Base-by-base conservation (phyloP, 2,797 vertebrate genomes). In the Hemitrygon akajei region DNA sequence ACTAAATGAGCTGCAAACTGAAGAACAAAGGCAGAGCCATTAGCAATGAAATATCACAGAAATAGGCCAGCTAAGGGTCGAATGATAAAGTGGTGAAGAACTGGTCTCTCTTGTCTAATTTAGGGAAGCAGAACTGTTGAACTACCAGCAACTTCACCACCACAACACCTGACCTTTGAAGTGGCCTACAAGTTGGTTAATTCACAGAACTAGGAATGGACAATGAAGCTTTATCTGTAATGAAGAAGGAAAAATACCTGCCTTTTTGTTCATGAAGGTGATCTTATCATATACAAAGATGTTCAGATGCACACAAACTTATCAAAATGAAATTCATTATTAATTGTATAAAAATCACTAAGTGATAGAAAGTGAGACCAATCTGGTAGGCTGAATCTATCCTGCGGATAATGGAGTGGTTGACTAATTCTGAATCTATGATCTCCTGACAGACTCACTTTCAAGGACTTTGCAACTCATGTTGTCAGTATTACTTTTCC, bases 1-100 rank as follows among this genome's bases (percentile, higher is more conserved):
- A 98, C 98, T 66, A 99, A 97, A 94, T 99, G 97, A 94, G 97
- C 96, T 94, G 98, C 97, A 96, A 99, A 99, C 98, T 99, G 95
- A 79, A 95, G 94, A 86, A 94, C 93, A 95, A 94, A 69, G 34
- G 63, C 86, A 37, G 86, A 89, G 71, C 5, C 40, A 93, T 93
- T 30, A 93, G 71, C 25, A 73, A 76, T 47, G 47, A 6, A 76
- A 18, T 2, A 0, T 76, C 47, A 34, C 20, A 66, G 25, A 34
- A 69, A 58, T 11, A 22, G 30, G 22, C 47, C 69, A 56, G 91
- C 9, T 56, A 18, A 93, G 40, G 40, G 12, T 27, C 4, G 89
- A 73, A 27, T 18, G 9, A 40, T 10, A 5, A 75, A 71, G 73
- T 14, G 37, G 34, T 73, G 4, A 75, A 75, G 91, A 75, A 75